Conservation (phyloP, 2,797 vertebrate species). For the Falco novaeseelandiae region DNA sequence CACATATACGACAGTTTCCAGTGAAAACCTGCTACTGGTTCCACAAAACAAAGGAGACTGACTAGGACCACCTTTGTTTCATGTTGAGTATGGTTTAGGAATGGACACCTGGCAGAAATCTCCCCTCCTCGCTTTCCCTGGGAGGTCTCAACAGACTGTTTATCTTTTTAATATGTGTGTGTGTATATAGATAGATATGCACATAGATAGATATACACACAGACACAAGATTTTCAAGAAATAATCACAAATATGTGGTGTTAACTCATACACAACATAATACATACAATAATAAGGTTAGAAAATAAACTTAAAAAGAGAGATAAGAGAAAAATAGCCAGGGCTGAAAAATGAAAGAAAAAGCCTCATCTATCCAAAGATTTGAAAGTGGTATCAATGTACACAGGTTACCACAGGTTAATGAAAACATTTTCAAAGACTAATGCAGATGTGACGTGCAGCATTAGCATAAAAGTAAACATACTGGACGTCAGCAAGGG, state of each 20-base stretch:
- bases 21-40: not conserved
- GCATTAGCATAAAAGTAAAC: not conserved
- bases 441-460: not conserved
- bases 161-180: not conserved
- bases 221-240: not conserved
- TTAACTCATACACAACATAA: not conserved
- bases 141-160: not conserved
- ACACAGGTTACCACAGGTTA: not conserved
- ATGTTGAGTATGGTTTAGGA: not conserved
- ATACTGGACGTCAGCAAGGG: not conserved
- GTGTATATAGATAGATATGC: too few species aligned
- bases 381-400: not conserved
- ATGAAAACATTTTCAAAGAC: not conserved
- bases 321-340: not conserved
- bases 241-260: not conserved
- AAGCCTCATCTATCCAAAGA: not conserved
- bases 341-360: not conserved
- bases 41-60: not conserved
- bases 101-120: not conserved
- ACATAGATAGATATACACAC: too few species aligned
- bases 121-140: not conserved
- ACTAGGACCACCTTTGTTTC: not conserved
- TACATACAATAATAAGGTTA: not conserved
- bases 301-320: not conserved
- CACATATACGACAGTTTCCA: fast-evolving